Base-by-base conservation (phyloP, 2,797 vertebrate genomes). In the Sebastes kiyomatsui region DNA sequence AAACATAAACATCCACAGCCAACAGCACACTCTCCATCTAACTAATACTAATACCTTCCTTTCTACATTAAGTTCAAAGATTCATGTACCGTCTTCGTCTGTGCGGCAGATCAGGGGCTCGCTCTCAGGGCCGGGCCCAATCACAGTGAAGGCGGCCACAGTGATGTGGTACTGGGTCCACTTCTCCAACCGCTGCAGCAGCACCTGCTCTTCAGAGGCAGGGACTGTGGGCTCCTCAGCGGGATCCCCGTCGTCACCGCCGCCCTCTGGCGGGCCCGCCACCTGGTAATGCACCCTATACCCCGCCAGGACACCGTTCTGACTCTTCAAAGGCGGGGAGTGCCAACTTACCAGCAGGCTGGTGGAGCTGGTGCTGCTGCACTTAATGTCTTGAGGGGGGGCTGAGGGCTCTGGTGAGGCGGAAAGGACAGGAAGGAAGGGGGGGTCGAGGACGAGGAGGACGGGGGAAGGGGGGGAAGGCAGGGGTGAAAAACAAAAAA, bases 341-440 rank as follows among this genome's bases (percentile, higher is more conserved):
- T 84, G 96, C 98, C 99, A 99, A 99, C 98, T 98, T 99, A 99
- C 98, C 98, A 98, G 96, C 96, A 99, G 97, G 96, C 96, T 95
- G 87, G 98, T 99, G 95, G 98, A 99, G 95, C 97, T 97, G 94
- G 96, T 94, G 96, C 97, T 97, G 97, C 96, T 96, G 93, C 98
- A 99, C 95, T 97, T 97, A 97, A 99, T 96, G 88, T 98, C 97
- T 97, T 97, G 98, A 96, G 98, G 98, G 96, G 98, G 97, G 96
- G 97, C 97, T 80, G 98, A 99, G 96, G 98, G 98, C 95, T 99
- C 98, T 99, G 97, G 80, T 96, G 95, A 95, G 90, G 95, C 87
- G 91, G 92, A 94, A 83, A 93, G 93, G 92, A 93, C 90, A 92
- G 87, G 83, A 75, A 91, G 91, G 91, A 67, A 81, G 90, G 77